These are phyloP conservation scores for Trididemnum miniatum DNA, from an alignment of 23 tunicate genomes.

Conservation along the genomic window DNA sequence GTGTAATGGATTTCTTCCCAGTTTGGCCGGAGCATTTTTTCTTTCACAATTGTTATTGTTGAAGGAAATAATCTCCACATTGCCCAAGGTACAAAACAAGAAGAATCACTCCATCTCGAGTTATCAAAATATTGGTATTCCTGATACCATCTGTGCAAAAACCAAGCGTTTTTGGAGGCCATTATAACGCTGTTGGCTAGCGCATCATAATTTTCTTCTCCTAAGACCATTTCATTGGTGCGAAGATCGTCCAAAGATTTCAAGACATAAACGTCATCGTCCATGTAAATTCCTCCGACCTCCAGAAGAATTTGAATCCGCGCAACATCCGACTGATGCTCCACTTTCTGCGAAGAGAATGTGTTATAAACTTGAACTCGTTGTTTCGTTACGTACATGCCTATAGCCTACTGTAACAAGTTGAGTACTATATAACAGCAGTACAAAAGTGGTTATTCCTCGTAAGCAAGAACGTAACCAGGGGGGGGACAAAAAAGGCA, in stretches of 20 bases:
- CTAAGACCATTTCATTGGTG: constrained; percentile 70
- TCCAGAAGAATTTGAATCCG: constrained; percentile 83
- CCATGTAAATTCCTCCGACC: constrained; percentile 98
- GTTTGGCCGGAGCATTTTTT: constrained; percentile 93
- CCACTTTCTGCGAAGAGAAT: constrained; percentile 84
- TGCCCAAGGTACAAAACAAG: constrained; percentile 99
- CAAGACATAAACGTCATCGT: constrained; percentile 78
- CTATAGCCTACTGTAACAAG: too few species aligned
- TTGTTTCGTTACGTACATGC: too few species aligned
- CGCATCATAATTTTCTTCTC: constrained; percentile 97
- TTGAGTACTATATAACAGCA: too few species aligned
- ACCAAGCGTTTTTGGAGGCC: constrained; percentile 86
- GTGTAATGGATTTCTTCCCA: constrained; percentile 92
- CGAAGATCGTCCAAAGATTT: constrained; percentile 72
- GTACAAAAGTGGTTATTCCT: too few species aligned
- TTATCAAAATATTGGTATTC: constrained; percentile 83
- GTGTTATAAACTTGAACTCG: too few species aligned
- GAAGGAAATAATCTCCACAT: constrained; percentile 91
- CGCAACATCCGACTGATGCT: constrained; percentile 94
- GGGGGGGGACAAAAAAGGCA: too few species aligned
- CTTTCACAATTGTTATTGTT: constrained; percentile 69
- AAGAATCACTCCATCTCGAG: constrained; percentile 92
- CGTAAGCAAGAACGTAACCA: too few species aligned
- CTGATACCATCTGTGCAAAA: constrained; percentile 83
- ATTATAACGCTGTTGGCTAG: constrained; percentile 89